Conservation (phyloP, 2,888 invertebrate genomes). For the Zelleria hepariella region DNA sequence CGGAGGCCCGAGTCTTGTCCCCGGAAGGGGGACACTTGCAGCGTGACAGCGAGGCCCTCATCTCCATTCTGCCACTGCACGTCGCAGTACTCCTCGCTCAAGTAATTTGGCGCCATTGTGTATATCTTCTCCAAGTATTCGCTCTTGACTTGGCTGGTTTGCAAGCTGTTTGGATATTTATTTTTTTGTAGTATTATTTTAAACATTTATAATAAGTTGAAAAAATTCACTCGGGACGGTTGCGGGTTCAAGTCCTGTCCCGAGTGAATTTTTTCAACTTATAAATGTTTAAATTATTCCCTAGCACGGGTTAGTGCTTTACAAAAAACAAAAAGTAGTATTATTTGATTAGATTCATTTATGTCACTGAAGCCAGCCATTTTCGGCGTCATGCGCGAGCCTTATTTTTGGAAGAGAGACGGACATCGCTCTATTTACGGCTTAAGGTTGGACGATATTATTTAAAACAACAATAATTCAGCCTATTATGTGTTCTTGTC, state of each 20-base stretch:
- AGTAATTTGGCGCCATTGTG: conserved; percentile 85
- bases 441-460: no score
- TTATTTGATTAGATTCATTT: neutral
- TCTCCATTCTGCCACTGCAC: conserved; percentile 79
- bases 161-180: neutral
- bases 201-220: no score
- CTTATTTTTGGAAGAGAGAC: neutral
- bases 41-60: conserved; percentile 73
- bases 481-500: no score
- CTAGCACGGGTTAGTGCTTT: no score
- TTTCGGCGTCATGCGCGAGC: neutral
- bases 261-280: no score
- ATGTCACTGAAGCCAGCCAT: neutral
- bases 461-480: no score
- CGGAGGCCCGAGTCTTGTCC: conserved; percentile 77
- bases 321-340: neutral
- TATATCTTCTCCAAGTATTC: conserved; percentile 86
- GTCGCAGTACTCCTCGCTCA: conserved; percentile 78
- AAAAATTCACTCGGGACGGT: no score
- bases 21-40: conserved; percentile 77
- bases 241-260: no score
- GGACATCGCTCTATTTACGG: neutral
- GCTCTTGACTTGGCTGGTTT: conserved; percentile 77
- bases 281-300: no score
- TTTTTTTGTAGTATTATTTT: no score